Base-by-base conservation (phyloP, 1,140 invertebrate genomes). In the Marisa cornuarietis region DNA sequence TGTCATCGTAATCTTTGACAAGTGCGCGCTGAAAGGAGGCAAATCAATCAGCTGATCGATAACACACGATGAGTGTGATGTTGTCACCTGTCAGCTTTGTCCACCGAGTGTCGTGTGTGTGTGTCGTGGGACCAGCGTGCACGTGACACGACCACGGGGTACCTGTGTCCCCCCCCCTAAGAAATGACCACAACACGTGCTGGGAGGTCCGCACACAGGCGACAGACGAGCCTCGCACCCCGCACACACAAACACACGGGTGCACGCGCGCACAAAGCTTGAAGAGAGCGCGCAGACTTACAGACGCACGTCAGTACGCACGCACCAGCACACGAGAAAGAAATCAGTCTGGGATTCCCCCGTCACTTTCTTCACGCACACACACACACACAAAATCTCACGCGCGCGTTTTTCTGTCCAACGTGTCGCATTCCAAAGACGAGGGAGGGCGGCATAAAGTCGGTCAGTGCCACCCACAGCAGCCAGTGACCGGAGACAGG, bases 351-450 rank as follows among this genome's bases (percentile, higher is more conserved):
- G n/a, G 69, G 42, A 71, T 14, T 24, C 26, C 69, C 14, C 24
- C 26, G 42, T 42, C 24, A 49, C 7, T 3, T 8, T 71, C 13
- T 7, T 22, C 26, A n/a, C 71, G 26, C 49, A 13, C 52, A 20
- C 52, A 73, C 49, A 13, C 52, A 20, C 52, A 73, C 42, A 73
- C 51, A 58, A 51, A 58, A 8, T 11, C 71, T 24, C 71, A 58
- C 71, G 31, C 71, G n/a, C 71, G 31, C 71, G 26, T 22, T n/a
- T 49, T 42, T 42, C 10, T n/a, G 26, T 8, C 49, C 71, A 54
- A 54, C 71, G 22, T n/a, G 58, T 49, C 42, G n/a, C 71, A 73
- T 58, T n/a, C 71, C 51, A 73, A 6, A 73, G 71, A 73, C n/a
- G 24, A 73, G 51, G 24, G 6, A 10, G 24, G 51, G n/a, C 18